phyloP scores from a whole-genome alignment of 1,140 invertebrate species.

The Druon quercuslanigerum region DNA sequence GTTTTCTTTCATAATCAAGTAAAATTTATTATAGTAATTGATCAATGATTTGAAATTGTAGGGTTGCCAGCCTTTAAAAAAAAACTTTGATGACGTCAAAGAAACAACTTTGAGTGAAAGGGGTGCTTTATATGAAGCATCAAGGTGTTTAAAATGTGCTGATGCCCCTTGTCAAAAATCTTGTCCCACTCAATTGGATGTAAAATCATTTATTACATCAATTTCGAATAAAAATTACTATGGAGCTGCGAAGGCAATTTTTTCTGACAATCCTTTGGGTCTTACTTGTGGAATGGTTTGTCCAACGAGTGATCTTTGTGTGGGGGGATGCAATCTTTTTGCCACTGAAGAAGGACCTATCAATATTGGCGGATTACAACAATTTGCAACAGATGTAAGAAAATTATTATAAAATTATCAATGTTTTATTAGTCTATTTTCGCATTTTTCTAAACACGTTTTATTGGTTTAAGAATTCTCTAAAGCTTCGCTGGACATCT shows the following conservation, averaged over 20 bases:
- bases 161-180: constrained; percentile 99
- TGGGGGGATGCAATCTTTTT: constrained; percentile 97
- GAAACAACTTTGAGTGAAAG: constrained; percentile 97
- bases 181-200: constrained; percentile 97
- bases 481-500: too few species aligned
- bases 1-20: constrained; percentile 16
- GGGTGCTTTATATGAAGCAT: constrained; percentile 92
- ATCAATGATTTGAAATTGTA: not conserved
- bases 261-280: constrained; percentile 97
- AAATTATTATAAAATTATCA: constrained; percentile 1
- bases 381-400: constrained; percentile 95
- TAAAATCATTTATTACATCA: constrained; percentile 97
- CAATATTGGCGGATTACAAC: constrained; percentile 98
- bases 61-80: constrained; percentile 12
- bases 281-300: constrained; percentile 99
- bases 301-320: constrained; percentile 98
- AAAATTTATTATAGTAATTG: not conserved
- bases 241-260: constrained; percentile 96
- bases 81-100: constrained; percentile 86
- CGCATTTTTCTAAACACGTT: not conserved
- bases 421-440: not conserved
- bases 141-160: constrained; percentile 96
- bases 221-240: constrained; percentile 99
- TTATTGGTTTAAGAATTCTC: not conserved
- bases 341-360: constrained; percentile 97